Conservation (phyloP, 2,797 vertebrate species). For the Sebastes hubbsi region DNA sequence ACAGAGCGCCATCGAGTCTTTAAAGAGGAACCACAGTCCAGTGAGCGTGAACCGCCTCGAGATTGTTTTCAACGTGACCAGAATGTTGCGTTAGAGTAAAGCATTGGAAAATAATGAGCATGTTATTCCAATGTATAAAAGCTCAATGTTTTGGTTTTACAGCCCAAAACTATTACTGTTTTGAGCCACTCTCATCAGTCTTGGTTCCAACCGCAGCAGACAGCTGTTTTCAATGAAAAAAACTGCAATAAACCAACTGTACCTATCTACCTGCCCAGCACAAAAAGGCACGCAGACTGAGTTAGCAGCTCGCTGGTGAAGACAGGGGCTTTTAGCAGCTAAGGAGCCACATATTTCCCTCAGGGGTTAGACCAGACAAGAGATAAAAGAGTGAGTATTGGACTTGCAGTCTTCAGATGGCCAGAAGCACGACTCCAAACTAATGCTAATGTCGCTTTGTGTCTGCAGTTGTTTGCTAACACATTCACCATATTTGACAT, state of each 20-base stretch:
- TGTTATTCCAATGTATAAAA: not conserved
- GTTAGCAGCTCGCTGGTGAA: not conserved
- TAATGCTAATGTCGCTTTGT: not conserved
- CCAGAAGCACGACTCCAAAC: not conserved
- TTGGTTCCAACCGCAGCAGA: not conserved
- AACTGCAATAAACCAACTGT: not conserved
- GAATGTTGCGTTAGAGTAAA: not conserved
- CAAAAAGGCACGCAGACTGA: not conserved
- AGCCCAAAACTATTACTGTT: not conserved
- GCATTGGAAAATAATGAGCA: not conserved
- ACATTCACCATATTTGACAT: not conserved
- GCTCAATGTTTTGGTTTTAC: not conserved
- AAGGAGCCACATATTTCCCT: not conserved
- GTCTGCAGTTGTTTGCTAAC: not conserved
- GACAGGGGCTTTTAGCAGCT: not conserved
- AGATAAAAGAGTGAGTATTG: not conserved
- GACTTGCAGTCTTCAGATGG: not conserved
- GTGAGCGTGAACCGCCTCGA: not conserved
- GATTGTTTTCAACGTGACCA: not conserved
- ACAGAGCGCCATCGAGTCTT: conserved; percentile 17
- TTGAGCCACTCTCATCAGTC: not conserved
- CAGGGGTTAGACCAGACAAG: not conserved
- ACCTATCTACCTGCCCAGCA: not conserved
- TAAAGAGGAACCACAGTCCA: conserved; percentile 25
- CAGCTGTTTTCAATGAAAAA: not conserved